Evolutionary conservation across 2,797 vertebrate genomes (phyloP).

Genomic region (Leptoclinus maculatus): DNA sequence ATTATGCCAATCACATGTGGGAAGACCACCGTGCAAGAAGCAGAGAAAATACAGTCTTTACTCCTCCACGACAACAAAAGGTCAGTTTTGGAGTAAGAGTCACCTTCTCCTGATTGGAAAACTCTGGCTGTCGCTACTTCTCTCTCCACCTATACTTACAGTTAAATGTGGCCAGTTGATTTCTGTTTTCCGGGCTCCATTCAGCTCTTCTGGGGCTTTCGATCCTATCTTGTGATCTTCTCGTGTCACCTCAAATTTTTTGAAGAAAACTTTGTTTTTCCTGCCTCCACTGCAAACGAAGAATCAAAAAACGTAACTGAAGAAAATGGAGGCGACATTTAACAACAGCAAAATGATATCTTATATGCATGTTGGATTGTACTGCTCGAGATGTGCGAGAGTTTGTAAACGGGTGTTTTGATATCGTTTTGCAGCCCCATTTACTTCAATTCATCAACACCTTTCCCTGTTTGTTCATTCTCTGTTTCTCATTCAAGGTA

Average conservation of each 20-base stretch:
- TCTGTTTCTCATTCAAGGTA: not conserved
- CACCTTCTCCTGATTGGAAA: slow-evolving; percentile 12
- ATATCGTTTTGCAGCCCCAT: not conserved
- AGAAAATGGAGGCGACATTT: not conserved
- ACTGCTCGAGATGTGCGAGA: no score
- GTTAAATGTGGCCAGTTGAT: not conserved
- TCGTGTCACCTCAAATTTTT: not conserved
- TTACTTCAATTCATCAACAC: not conserved
- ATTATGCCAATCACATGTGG: slow-evolving; percentile 1
- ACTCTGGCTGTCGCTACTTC: not conserved
- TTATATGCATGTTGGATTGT: not conserved
- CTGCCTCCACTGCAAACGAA: not conserved
- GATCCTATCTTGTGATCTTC: not conserved
- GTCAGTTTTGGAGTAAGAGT: not conserved
- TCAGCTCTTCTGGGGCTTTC: not conserved
- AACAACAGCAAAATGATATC: not conserved
- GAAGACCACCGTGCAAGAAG: not conserved
- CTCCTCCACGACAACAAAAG: not conserved
- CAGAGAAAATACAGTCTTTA: not conserved
- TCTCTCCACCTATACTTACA: not conserved
- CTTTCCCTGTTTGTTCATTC: not conserved
- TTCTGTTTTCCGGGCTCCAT: not conserved
- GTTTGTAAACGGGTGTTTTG: not conserved
- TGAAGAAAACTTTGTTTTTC: not conserved
- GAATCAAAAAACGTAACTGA: not conserved